Base-by-base conservation (phyloP, 37 sponge, comb jelly and placozoan genomes). In the Axinella damicornis region DNA sequence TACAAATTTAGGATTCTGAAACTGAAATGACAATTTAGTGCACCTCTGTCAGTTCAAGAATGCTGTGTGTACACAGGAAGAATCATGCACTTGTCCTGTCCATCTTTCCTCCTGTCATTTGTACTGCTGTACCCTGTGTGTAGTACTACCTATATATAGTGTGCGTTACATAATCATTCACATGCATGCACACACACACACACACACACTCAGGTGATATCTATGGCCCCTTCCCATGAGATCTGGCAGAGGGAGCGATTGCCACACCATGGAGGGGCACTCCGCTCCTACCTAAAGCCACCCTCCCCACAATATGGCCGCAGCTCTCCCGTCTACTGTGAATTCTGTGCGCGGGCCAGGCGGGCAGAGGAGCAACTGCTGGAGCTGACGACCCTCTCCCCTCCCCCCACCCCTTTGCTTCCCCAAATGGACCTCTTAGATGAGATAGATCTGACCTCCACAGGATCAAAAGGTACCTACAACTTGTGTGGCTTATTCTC, bases 191-290 rank as follows among this genome's bases (percentile, higher is more conserved):
- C n/a, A n/a, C 71, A 71, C 71, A 71, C 71, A 71, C 71, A 36
- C 71, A 36, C 79, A 20, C 41, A 46, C 79, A 30, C 34, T 56
- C n/a, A 95, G 95, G 92, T 95, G 16, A 88, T 95, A 32, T 57
- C 78, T 21, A 68, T 95, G 86, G 82, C 78, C 19, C 95, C 95
- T 19, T 62, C 41, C 73, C 89, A 95, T 31, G 37, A 46, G 32
- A 62, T 84, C 12, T 95, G 95, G 95, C 38, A 78, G 76, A 38
- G 95, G 25, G 25, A 30, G 15, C 74, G 95, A 1, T 53, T 22
- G 4, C 27, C 58, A 2, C 82, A 88, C 67, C 92, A 94, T 53
- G 88, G 92, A 28, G 95, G 95, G 35, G 95, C 95, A 15, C 33
- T 79, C 20, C 58, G 92, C 22, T 22, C 74, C 63, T 85, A 88